Percentiles rank a stretch among this genome's conserved stretches.
Evolutionary conservation across 64 coral and sea anemone genomes (phyloP).

Genomic region (Montipora foliosa): DNA sequence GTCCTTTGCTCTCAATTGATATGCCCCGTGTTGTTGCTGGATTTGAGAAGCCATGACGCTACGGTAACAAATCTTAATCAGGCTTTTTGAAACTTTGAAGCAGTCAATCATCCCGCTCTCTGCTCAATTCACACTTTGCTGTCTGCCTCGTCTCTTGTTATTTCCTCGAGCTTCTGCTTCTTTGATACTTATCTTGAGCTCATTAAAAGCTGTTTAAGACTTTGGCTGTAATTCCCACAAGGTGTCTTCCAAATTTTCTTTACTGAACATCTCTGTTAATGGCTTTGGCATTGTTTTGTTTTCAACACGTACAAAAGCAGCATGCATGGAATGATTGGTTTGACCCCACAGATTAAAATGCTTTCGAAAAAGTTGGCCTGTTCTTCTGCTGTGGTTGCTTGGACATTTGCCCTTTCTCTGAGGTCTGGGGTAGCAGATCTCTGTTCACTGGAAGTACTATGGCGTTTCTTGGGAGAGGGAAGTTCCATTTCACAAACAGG

Average conservation of each 20-base stretch:
- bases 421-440: no score
- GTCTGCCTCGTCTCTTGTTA: conserved; percentile 60
- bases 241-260: conserved; percentile 53
- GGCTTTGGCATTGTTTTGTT: conserved; percentile 53
- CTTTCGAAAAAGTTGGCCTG: conserved; percentile 53
- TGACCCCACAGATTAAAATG: conserved; percentile 60
- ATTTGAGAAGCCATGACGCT: conserved; percentile 62
- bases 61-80: conserved; percentile 74
- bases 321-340: conserved; percentile 72
- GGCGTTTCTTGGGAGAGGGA: conserved; percentile 57
- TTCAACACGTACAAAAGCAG: conserved; percentile 19
- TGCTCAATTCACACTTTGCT: conserved; percentile 69
- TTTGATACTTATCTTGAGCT: conserved; percentile 51
- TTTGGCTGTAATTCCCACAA: conserved; percentile 48
- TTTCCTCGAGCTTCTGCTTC: conserved; percentile 39
- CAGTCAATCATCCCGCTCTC: conserved; percentile 64
- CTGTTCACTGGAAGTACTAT: neutral
- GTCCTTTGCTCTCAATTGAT: conserved; percentile 34
- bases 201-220: conserved; percentile 24
- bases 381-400: conserved; percentile 53
- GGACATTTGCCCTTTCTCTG: no score
- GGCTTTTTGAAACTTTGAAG: conserved; percentile 57
- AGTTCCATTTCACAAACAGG: conserved; percentile 68
- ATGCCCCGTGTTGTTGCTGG: conserved; percentile 69
- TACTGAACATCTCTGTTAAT: conserved; percentile 36